Base-by-base conservation (phyloP, 92 coral and sea anemone genomes). In the Paramuricea clavata region DNA sequence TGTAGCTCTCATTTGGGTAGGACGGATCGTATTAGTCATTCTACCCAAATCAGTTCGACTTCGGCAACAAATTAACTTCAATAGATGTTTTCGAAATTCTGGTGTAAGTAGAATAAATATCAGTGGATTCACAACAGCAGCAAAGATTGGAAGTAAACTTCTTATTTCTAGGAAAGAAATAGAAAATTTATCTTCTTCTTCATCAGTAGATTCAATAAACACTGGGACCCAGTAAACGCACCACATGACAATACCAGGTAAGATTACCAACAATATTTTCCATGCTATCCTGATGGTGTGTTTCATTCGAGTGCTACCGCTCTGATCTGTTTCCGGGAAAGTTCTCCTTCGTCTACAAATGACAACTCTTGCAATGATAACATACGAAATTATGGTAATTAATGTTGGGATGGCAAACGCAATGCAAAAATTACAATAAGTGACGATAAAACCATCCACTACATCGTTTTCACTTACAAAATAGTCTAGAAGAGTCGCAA, bases 391-490 rank as follows among this genome's bases (percentile, higher is more conserved):
- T 13, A 74, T 47, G n/a, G 81, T 74, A 50, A 50, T 44, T 17
- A 74, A 44, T 41, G 81, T 74, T 10, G 81, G 81, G 28, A 74
- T 74, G 5, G n/a, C 81, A 26, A 74, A 74, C n/a, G 36, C 81
- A 74, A 74, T 10, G 25, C 5, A 43, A 74, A 74, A 44, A 27
- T 60, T 60, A 15, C 31, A 44, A 74, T 62, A 47, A 13, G 16
- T 9, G 22, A 21, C 7, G 12, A 44, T 49, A 49, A 15, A 47
- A 3, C 6, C 33, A 10, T 23, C 57, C 6, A 10, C 35, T 6
- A 12, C 19, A 9, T 69, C 44, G 16, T 30, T 21, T 23, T 56
- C 62, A 19, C 19, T 27, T 7, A 21, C 22, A 5, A 49, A 47
- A 21, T 32, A 50, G 21, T 74, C 22, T 22, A 74, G 44, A 28